Base-by-base conservation (phyloP, 2,888 invertebrate genomes). In the Cosmorhoe ocellata region DNA sequence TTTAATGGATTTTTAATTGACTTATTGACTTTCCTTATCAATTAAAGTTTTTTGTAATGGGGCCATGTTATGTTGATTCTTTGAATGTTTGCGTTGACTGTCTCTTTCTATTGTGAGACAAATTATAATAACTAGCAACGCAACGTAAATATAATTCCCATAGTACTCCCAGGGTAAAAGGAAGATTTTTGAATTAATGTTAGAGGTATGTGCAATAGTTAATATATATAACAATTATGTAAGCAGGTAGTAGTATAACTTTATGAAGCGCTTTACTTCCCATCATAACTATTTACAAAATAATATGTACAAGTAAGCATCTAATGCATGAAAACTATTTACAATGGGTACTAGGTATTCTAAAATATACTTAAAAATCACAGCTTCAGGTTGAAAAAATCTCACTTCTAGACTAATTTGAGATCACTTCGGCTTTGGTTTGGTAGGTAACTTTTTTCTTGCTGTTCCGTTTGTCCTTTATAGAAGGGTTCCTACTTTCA, bases 371-470 rank as follows among this genome's bases (percentile, higher is more conserved):
- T 81, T 72, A 75, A 82, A 83, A 84, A 88, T 89, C 89, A 89
- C 89, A 89, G 89, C 85, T 84, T 80, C 84, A 74, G 82, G 84
- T 84, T 79, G 76, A 81, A 80, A 72, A 37, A 51, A 59, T 53
- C 63, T 62, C 66, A 70, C 64, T n/a, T n/a, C n/a, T 74, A 71
- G 63, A 64, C 46, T 65, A 67, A 46, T 56, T 56, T 46, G 60
- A 59, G 46, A 54, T 58, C 69, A 88, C 84, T 68, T 82, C 83
- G 30, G 81, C 82, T 74, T 80, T 79, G 63, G 74, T 81, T 79
- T 87, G 85, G 63, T 89, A 89, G 6, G 88, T 85, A 39, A 89
- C 89, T 63, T 72, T 79, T 58, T 82, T 84, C 51, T 82, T 84
- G 51, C 65, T 73, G 44, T 71, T 82, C n/a, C 69, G 65, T 58